A percentile compares a stretch with the other conserved stretches of the same genome.
Conservation (phyloP, 2,888 invertebrate species). For the Hemaris fuciformis region DNA sequence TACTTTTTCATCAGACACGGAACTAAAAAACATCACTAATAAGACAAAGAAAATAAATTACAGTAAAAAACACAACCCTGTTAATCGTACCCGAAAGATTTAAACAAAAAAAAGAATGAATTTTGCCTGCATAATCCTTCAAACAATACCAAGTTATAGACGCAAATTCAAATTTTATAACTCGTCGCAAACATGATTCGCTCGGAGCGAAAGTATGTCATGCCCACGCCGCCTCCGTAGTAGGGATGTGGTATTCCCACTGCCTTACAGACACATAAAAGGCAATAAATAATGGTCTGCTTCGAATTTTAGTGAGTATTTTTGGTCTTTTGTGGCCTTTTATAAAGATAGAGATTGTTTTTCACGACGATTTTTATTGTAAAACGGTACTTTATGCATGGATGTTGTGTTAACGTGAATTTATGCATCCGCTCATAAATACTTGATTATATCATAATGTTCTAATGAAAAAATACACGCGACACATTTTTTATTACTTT, state of each 20-base stretch:
- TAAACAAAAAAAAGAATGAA: neutral
- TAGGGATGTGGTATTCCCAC: constrained; percentile 52
- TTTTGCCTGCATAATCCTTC: constrained; percentile 10
- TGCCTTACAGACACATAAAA: constrained; percentile 26
- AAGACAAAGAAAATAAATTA: neutral
- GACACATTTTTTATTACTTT: neutral
- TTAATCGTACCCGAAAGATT: neutral
- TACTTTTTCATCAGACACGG: neutral
- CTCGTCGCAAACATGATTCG: constrained; percentile 37
- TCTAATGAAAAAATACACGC: neutral
- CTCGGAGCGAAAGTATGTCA: constrained; percentile 65
- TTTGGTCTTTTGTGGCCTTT: constrained; percentile 3
- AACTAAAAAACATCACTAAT: neutral
- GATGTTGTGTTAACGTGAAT: neutral
- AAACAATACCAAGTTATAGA: constrained; percentile 12
- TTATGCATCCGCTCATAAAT: neutral
- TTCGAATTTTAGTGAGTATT: constrained; percentile 12
- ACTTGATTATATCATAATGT: neutral
- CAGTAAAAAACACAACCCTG: neutral
- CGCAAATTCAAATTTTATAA: constrained; percentile 37
- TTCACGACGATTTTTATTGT: neutral
- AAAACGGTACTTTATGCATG: neutral
- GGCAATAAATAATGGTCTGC: constrained; percentile 27
- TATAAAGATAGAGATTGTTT: neutral
- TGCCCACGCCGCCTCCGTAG: constrained; percentile 45